A percentile compares a stretch with the other conserved stretches of the same genome.
Conservation (phyloP, 2,888 invertebrate species). For the Cabera pusaria region DNA sequence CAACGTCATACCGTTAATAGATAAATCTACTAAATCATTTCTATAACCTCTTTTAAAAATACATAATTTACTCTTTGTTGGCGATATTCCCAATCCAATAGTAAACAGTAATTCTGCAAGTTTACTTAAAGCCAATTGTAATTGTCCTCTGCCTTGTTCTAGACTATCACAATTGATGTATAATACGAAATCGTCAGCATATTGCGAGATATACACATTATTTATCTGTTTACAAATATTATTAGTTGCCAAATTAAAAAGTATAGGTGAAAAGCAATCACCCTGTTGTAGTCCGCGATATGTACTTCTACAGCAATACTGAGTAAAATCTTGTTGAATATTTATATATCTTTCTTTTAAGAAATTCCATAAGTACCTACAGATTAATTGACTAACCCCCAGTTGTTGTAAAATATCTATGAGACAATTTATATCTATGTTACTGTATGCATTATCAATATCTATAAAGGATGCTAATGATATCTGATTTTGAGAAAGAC, state of each 20-base stretch:
- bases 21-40: no score
- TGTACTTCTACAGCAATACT: slow-evolving; percentile 15
- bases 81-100: no score
- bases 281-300: slow-evolving; percentile 35
- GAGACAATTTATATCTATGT: slow-evolving; percentile 24
- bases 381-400: slow-evolving; percentile 27
- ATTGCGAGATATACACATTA: slow-evolving; percentile 30
- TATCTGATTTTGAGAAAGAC: no score
- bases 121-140: slow-evolving; percentile 15
- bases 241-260: slow-evolving; percentile 38
- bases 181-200: slow-evolving; percentile 29
- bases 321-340: slow-evolving; percentile 4
- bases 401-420: slow-evolving; percentile 23
- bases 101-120: no score
- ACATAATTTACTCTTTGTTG: no score
- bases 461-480: slow-evolving; percentile 21
- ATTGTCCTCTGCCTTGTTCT: neutral
- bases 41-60: no score
- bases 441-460: slow-evolving; percentile 39
- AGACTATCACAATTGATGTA: neutral
- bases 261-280: slow-evolving; percentile 38
- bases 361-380: slow-evolving; percentile 30
- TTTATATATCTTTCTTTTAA: slow-evolving; percentile 23
- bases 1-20: no score
- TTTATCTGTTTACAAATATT: slow-evolving; percentile 19